Evolutionary conservation across 1,140 invertebrate species (phyloP).

Genomic region (Meloidogyne chitwoodi): DNA sequence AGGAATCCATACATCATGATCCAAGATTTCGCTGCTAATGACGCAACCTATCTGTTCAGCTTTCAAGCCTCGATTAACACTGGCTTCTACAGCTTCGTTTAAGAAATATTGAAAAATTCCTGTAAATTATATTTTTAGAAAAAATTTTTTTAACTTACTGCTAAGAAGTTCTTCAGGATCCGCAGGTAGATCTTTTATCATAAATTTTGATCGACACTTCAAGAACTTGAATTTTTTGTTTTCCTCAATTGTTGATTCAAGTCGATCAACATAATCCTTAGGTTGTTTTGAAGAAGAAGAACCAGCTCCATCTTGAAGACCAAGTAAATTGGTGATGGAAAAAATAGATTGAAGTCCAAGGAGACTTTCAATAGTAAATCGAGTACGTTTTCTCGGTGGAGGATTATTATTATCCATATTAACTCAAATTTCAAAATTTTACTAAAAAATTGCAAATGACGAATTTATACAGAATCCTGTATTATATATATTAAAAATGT

Average conservation of each 20-base stretch:
- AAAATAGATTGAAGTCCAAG: not conserved
- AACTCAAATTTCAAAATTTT: no score
- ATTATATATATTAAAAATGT: no score
- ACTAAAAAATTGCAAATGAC: no score
- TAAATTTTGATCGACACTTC: not conserved
- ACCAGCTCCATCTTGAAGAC: not conserved
- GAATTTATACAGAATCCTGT: no score
- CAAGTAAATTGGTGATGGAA: not conserved
- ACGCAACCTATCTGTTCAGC: not conserved
- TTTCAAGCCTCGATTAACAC: not conserved
- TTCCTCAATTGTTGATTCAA: not conserved
- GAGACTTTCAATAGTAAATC: not conserved
- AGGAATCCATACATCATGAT: not conserved
- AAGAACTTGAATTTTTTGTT: not conserved
- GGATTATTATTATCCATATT: no score
- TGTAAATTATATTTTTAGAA: not conserved
- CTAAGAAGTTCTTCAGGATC: not conserved
- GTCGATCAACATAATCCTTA: not conserved
- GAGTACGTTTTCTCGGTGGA: not conserved
- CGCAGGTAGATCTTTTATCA: not conserved
- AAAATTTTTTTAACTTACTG: not conserved
- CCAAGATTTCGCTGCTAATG: not conserved
- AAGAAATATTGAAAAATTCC: not conserved
- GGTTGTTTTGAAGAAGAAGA: not conserved
- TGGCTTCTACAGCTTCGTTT: not conserved